Conservation (phyloP, 1,140 invertebrate species). For the Penaeus japonicus region DNA sequence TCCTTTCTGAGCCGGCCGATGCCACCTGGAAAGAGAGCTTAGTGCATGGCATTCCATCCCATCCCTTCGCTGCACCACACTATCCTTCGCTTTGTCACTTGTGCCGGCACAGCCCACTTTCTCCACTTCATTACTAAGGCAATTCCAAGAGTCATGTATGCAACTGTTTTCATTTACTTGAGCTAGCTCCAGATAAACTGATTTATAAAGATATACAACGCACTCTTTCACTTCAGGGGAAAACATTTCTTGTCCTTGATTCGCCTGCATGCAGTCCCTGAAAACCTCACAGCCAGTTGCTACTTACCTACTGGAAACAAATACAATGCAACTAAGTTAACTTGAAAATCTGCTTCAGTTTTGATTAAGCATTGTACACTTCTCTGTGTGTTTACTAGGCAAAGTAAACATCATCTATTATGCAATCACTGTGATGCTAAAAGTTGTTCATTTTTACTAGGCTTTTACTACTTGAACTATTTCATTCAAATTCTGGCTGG, state of each 20-base stretch:
- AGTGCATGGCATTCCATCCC: conserved; percentile 46
- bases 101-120: conserved; percentile 35
- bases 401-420: conserved; percentile 29
- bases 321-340: neutral
- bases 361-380: too few species aligned
- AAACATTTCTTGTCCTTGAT: conserved; percentile 32
- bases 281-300: conserved; percentile 25
- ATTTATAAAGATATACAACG: conserved; percentile 20
- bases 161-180: neutral
- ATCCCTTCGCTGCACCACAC: conserved; percentile 33
- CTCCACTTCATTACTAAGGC: conserved; percentile 33
- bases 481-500: neutral
- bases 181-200: conserved; percentile 24
- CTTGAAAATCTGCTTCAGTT: neutral
- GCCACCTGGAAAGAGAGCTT: conserved; percentile 51
- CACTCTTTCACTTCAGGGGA: conserved; percentile 37
- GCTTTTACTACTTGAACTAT: conserved; percentile 38
- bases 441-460: conserved; percentile 29
- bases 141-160: neutral
- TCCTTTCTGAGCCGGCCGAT: neutral
- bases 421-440: conserved; percentile 33
- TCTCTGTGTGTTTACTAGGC: neutral
- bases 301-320: conserved; percentile 32
- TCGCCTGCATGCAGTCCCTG: conserved; percentile 50
- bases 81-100: conserved; percentile 30